Percentiles rank a stretch among this genome's conserved stretches.
Evolutionary conservation across 2,888 invertebrate species (phyloP).

Genomic region (Rapana venosa): DNA sequence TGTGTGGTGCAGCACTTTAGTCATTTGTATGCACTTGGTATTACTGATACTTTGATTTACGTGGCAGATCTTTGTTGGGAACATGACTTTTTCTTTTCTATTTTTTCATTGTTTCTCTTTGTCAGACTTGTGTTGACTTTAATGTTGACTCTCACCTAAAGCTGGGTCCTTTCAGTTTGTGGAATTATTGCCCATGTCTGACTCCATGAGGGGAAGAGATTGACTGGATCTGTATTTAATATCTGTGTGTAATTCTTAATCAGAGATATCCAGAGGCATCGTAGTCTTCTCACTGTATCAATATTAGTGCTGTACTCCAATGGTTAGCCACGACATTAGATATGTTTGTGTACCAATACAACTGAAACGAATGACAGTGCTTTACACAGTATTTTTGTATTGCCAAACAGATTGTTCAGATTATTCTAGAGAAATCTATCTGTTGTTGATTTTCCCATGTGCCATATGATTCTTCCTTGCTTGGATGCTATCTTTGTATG

Average conservation of each 20-base stretch:
- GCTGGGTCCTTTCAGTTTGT: neutral
- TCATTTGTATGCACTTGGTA: neutral
- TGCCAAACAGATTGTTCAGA: constrained; percentile 35
- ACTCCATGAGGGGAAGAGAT: neutral
- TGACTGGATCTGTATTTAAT: neutral
- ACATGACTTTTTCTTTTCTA: neutral
- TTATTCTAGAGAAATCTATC: constrained; percentile 26
- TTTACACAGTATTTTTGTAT: constrained; percentile 35
- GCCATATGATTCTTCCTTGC: constrained; percentile 29
- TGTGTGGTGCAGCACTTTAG: neutral
- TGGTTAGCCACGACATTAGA: neutral
- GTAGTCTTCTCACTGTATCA: neutral
- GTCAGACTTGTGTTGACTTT: neutral
- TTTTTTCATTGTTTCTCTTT: neutral
- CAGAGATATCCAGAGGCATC: neutral
- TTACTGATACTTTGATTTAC: neutral
- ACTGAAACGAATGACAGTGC: constrained; percentile 37
- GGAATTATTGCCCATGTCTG: neutral
- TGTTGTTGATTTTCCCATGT: constrained; percentile 23
- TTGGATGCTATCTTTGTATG: neutral
- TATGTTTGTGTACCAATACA: neutral
- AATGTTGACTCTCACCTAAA: neutral
- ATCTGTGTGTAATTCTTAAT: neutral
- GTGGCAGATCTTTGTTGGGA: neutral
- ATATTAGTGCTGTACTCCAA: neutral